Base-by-base conservation (phyloP, 23 tunicate genomes). In the Halocynthia aurantium region DNA sequence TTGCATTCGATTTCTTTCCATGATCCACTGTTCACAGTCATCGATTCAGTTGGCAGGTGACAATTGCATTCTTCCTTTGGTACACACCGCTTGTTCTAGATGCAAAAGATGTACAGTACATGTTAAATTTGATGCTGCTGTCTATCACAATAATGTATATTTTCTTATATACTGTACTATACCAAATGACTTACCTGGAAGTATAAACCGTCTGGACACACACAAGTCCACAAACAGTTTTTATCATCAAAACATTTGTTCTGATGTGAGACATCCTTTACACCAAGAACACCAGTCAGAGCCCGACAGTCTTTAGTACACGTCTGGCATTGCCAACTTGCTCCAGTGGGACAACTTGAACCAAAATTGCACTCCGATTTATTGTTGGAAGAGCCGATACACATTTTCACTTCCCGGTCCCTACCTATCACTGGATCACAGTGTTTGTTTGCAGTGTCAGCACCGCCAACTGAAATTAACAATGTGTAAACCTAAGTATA, bases 241-340 rank as follows among this genome's bases (percentile, higher is more conserved):
- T 5, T 49, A 65, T 65, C 76, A 7, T 67, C 22, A 22, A 51
- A 22, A 74, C 91, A 86, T 9, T 50, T 58, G 13, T 18, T 13
- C 17, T 20, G 53, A 60, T 52, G 8, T 65, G 70, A 65, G 17
- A 49, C 70, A 8, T 8, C 7, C 58, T 21, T 52, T 10, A 18
- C n/a, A 31, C 44, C 44, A 31, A 31, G 44, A 0, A 31, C 44
- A 31, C 44, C 44, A 31, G 44, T 61, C 13, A 71, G 57, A 56
- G 53, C 79, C 57, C 61, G 62, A 70, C 91, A 86, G n/a, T 81
- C 69, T 56, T 31, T 49, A 9, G 91, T 78, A 65, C 91, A 86
- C 0, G 55, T 66, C 13, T 54, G 66, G 71, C 91, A 86, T 51
- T 74, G 15, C 69, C 81, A 86, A 6, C 18, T 52, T 6, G 68